Base-by-base conservation (phyloP, 2,888 invertebrate species). In the Rhingia campestris region DNA sequence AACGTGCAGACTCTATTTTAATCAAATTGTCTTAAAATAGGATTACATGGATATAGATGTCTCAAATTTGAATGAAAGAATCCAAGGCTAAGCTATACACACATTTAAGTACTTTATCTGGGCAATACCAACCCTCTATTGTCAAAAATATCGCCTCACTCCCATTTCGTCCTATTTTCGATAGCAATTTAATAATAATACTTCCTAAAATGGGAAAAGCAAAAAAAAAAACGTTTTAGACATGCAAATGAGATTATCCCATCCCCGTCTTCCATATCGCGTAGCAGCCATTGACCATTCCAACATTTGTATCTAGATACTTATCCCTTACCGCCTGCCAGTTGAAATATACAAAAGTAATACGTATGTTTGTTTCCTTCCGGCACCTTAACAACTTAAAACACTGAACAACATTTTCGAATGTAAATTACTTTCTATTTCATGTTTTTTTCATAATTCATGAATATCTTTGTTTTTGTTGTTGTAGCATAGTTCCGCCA, bases 351-450 rank as follows among this genome's bases (percentile, higher is more conserved):
- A 43, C 43, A 6, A 4, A 22, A 14, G 22, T 9, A 7, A 22
- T 7, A 22, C 12, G 22, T 47, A 22, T 10, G 10, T 7, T 49
- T 58, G 32, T 53, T 72, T 72, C 51, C 59, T 39, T 37, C 72
- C 72, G 72, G 61, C 22, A 22, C 22, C 22, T 22, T 22, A 72
- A 72, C 61, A 43, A 53, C 53, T 53, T 72, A 53, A 53, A 43
- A 59, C 61, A 54, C 4, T 53, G 53, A 53, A 53, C 35, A 33
- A 53, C 43, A 66, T 22, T 35, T 33, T 39, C 49, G 22, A 33
- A 49, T 39, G 39, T 53, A 72, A 72, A 61, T 61, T 61, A 53
- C 51, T 72, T 22, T 45, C 35, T 61, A 41, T 53, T 72, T 61
- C 32, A 59, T 37, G 41, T 59, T 70, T 51, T 67, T 30, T 45